A percentile compares a stretch with the other conserved stretches of the same genome.
Conservation (phyloP, 2,888 invertebrate genomes). For the Saturnia pavonia region DNA sequence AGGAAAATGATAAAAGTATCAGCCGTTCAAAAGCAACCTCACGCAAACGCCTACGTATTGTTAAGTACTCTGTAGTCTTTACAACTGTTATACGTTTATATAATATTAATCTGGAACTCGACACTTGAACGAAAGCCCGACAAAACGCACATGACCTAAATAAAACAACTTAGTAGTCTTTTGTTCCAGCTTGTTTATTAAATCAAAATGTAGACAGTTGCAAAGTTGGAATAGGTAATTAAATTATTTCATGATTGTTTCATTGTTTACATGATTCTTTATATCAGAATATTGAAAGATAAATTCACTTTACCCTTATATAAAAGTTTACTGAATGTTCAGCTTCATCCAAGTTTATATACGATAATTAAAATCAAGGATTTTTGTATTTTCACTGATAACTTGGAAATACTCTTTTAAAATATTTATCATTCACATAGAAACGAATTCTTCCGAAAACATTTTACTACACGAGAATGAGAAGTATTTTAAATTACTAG, state of each 20-base stretch:
- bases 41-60: conserved; percentile 1
- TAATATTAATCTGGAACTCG: conserved; percentile 64
- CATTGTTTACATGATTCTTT: neutral
- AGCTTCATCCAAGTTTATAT: too few relatives aligned
- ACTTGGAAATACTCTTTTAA: neutral
- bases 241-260: neutral
- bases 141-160: conserved; percentile 57
- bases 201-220: conserved; percentile 40
- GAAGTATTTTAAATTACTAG: too few relatives aligned
- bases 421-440: neutral
- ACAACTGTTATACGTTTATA: conserved; percentile 36
- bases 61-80: neutral
- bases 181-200: conserved; percentile 61
- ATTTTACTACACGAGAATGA: neutral
- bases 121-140: conserved; percentile 50
- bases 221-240: neutral
- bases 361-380: too few relatives aligned
- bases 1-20: conserved; percentile 20
- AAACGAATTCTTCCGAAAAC: neutral
- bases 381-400: neutral
- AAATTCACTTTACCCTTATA: neutral
- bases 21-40: conserved; percentile 8
- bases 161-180: conserved; percentile 60
- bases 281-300: neutral
- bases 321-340: neutral